Evolutionary conservation across 2,888 invertebrate species (phyloP).

Genomic region (Rotaria magnacalcarata): DNA sequence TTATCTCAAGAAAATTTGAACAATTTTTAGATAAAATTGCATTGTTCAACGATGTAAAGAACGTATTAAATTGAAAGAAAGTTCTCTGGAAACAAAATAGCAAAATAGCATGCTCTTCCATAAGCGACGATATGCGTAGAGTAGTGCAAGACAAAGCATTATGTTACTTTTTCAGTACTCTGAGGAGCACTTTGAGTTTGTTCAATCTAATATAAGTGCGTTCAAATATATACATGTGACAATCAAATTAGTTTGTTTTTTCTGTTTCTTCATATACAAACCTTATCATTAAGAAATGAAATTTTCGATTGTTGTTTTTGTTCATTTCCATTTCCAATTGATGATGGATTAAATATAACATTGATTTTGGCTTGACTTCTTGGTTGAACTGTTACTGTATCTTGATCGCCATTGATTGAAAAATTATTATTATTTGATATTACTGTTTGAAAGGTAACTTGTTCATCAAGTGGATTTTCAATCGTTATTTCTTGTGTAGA

Average conservation of each 20-base stretch:
- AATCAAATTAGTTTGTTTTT: background rate
- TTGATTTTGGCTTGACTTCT: constrained; percentile 50
- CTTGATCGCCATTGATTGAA: constrained; percentile 51
- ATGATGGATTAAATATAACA: constrained; percentile 56
- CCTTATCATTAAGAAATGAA: constrained; percentile 56
- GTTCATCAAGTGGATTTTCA: constrained; percentile 56
- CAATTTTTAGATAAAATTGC: no score
- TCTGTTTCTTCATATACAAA: constrained; percentile 44
- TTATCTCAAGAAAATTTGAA: no score
- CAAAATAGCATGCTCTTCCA: background rate
- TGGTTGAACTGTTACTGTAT: constrained; percentile 52
- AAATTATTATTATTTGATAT: constrained; percentile 58
- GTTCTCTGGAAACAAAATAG: no score
- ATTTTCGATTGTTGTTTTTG: constrained; percentile 53
- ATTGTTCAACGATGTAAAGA: no score
- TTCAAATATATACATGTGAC: no score
- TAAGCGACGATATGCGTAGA: background rate
- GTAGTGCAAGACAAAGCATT: background rate
- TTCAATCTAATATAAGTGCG: background rate
- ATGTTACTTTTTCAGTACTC: background rate
- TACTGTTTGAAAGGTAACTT: constrained; percentile 53
- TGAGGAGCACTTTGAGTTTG: background rate
- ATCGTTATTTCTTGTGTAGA: constrained; percentile 53
- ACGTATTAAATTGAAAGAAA: background rate
- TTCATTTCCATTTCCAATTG: constrained; percentile 52